Evolutionary conservation across 2,888 invertebrate species (phyloP).

Genomic region (Hedychridium roseum): DNA sequence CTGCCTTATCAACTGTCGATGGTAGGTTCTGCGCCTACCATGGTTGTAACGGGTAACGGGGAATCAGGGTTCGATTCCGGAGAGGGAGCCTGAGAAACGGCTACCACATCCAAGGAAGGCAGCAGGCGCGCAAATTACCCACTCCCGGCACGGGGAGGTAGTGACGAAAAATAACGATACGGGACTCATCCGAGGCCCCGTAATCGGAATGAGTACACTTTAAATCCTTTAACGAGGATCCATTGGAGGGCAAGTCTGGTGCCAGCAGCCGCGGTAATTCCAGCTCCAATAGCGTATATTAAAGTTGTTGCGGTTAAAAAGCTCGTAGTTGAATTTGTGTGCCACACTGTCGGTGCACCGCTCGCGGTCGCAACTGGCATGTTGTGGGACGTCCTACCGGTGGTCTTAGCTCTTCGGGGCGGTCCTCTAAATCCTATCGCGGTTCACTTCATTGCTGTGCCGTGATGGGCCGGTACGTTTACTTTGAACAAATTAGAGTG

Average conservation of each 20-base stretch:
- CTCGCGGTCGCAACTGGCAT: too few species aligned
- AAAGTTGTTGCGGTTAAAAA: constrained; percentile 75
- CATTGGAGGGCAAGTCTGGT: constrained; percentile 73
- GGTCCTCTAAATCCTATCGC: too few species aligned
- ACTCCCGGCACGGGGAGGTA: constrained; percentile 67
- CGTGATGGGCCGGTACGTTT: too few species aligned
- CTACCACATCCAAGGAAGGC: constrained; percentile 75
- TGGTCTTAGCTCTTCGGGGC: too few species aligned
- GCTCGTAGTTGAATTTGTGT: constrained; percentile 67
- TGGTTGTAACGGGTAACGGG: too few species aligned
- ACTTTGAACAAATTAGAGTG: too few species aligned
- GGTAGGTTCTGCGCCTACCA: too few species aligned
- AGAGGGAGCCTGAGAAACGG: constrained; percentile 74
- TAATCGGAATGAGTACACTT: constrained; percentile 69
- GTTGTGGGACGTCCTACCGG: too few species aligned
- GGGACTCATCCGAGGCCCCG: constrained; percentile 67
- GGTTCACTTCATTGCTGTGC: too few species aligned
- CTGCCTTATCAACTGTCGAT: too few species aligned
- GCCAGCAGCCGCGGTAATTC: constrained; percentile 77
- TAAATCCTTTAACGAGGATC: constrained; percentile 70
- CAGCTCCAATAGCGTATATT: constrained; percentile 68
- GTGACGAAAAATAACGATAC: constrained; percentile 73
- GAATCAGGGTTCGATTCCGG: constrained; percentile 77
- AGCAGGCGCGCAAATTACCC: constrained; percentile 74
- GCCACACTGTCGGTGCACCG: not conserved